Conservation (phyloP, 2,797 vertebrate genomes). For the Ptychadena robeensis region DNA sequence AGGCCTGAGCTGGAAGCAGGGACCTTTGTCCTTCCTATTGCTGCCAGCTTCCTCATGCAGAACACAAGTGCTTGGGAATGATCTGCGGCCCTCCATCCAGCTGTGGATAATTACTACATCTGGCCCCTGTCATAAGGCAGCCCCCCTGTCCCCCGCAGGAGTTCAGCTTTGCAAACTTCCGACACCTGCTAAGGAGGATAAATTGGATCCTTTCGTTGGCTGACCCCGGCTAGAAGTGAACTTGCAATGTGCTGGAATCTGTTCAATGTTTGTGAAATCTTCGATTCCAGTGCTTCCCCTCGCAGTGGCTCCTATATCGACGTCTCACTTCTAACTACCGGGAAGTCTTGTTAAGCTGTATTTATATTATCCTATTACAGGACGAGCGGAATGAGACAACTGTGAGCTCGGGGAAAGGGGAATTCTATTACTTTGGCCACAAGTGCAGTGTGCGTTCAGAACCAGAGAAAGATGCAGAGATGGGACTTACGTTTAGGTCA, state of each 20-base stretch:
- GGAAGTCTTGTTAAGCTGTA: constrained; percentile 28
- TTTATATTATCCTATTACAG: constrained; percentile 22
- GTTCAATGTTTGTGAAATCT: constrained; percentile 13
- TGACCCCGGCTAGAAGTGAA: constrained; percentile 47
- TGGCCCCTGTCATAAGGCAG: constrained; percentile 55
- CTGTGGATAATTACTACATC: constrained; percentile 72
- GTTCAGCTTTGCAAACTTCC: constrained; percentile 60
- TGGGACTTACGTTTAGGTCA: neutral
- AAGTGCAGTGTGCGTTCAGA: neutral
- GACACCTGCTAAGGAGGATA: constrained; percentile 62
- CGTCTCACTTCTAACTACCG: neutral
- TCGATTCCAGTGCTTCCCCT: neutral
- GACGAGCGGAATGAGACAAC: neutral
- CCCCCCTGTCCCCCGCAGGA: constrained; percentile 32
- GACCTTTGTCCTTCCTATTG: constrained; percentile 60
- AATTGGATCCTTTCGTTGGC: constrained; percentile 54
- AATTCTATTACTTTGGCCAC: neutral
- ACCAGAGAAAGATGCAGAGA: neutral
- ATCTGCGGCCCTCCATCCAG: constrained; percentile 16
- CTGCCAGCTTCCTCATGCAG: constrained; percentile 63
- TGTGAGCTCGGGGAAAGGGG: neutral
- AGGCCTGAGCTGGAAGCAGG: constrained; percentile 12
- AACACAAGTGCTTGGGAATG: constrained; percentile 35
- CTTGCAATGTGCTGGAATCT: neutral
- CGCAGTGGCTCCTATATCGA: constrained; percentile 10